Percentiles rank a stretch among this genome's conserved stretches.
These are phyloP conservation scores for Lanius collurio DNA, from an alignment of 2,113 vertebrate species.

Conservation along the genomic window DNA sequence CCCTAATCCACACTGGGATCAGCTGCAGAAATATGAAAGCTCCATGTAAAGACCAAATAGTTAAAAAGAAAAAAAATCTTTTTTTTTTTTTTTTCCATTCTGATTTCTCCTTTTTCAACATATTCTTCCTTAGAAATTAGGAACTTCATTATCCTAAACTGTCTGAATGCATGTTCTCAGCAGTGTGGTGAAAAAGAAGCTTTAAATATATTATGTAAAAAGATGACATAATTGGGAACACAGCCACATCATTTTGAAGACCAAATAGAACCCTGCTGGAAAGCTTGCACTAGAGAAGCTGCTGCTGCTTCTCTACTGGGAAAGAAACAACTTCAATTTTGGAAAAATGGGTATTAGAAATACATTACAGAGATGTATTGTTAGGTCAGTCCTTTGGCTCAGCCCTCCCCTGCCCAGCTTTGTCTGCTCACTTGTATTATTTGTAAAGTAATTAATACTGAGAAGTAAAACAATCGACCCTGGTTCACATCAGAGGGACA, in stretches of 20 bases:
- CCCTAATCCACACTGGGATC: slow-evolving; percentile 78
- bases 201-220: not conserved
- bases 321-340: not conserved
- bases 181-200: not conserved
- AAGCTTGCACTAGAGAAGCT: not conserved
- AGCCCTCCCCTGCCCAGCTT: not conserved
- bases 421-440: not conserved
- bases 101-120: not conserved
- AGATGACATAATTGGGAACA: not conserved
- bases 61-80: not conserved
- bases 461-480: not conserved
- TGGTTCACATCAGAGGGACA: not conserved
- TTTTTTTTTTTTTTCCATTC: not conserved
- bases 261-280: not conserved
- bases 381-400: not conserved
- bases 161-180: not conserved
- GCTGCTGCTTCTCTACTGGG: not conserved
- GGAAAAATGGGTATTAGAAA: not conserved
- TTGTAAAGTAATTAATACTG: not conserved
- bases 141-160: not conserved
- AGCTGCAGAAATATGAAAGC: slow-evolving; percentile 67
- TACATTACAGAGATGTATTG: not conserved
- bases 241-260: not conserved
- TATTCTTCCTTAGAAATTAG: not conserved
- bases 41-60: slow-evolving; percentile 50